These are phyloP conservation scores for Gobiocypris rarus DNA, from an alignment of 2,113 vertebrate genomes.

Conservation along the genomic window DNA sequence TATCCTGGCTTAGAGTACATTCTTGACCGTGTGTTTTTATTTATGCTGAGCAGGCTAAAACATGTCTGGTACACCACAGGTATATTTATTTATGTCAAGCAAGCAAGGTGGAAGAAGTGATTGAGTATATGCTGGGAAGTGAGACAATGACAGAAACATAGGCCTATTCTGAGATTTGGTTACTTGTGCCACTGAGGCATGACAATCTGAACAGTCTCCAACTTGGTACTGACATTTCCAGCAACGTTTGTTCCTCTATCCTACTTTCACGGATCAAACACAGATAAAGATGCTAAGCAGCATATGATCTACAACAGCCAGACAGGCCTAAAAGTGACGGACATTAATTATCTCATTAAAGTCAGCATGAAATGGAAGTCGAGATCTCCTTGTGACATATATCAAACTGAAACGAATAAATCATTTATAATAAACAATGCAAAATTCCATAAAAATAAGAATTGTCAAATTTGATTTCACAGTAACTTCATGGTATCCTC, in stretches of 20 bases:
- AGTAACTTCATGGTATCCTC: background rate
- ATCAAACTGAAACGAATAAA: too few species aligned
- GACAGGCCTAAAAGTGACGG: background rate
- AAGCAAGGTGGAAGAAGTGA: background rate
- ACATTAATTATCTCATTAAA: background rate
- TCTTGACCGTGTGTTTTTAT: background rate
- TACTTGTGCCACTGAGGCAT: slow-evolving; percentile 6
- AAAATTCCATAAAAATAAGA: background rate
- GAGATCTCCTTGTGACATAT: background rate
- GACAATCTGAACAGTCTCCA: background rate
- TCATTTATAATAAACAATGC: background rate
- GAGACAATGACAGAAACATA: slow-evolving; percentile 9
- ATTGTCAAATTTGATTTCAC: background rate
- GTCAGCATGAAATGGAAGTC: background rate
- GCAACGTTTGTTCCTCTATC: background rate
- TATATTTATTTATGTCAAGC: slow-evolving; percentile 19
- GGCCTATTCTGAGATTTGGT: slow-evolving; percentile 13
- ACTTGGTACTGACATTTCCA: background rate
- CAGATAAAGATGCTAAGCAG: background rate
- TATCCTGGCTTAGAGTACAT: background rate
- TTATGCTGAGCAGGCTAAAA: background rate
- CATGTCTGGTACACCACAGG: background rate
- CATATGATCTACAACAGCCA: background rate
- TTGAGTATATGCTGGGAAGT: background rate
- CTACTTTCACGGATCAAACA: background rate